Conservation (phyloP, 2,797 vertebrate genomes). For the Lepidocolaptes lacrymiger region DNA sequence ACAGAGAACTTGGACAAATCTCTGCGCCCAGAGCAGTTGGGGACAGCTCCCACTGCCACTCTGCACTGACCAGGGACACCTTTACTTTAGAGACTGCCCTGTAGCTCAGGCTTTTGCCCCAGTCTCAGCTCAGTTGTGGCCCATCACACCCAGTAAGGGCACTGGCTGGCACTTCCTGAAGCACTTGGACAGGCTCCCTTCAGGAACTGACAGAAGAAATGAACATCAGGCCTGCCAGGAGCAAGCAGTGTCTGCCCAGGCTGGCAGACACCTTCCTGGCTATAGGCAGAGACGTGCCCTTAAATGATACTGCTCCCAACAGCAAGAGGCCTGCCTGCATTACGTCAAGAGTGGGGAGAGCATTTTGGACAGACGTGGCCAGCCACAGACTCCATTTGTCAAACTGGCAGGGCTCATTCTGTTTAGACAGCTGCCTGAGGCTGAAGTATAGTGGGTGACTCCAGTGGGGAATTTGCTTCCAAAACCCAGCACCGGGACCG, state of each 20-base stretch:
- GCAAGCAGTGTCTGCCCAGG: not conserved
- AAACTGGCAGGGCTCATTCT: fast-evolving
- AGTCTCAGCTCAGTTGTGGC: not conserved
- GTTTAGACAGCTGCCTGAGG: not conserved
- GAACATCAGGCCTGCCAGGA: not conserved
- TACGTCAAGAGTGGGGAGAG: not conserved
- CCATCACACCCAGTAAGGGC: not conserved
- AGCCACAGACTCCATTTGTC: not conserved
- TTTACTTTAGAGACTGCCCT: not conserved
- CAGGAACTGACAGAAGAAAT: not conserved
- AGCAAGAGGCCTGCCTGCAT: not conserved
- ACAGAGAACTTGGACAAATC: not conserved
- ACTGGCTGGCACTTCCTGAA: not conserved
- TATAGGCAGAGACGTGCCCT: not conserved
- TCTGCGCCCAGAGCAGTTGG: not conserved
- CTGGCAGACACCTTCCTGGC: not conserved
- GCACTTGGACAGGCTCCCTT: not conserved
- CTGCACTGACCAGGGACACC: not conserved
- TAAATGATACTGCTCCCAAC: not conserved
- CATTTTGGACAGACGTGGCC: not conserved
- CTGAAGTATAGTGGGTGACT: not conserved
- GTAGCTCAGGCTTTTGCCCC: not conserved
- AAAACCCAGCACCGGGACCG: not conserved
- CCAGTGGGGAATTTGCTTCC: not conserved
- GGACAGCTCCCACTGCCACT: not conserved